Percentiles rank a stretch among this genome's conserved stretches.
These are phyloP conservation scores for Ispidina lecontei DNA, from an alignment of 2,797 vertebrate genomes.

Conservation along the genomic window DNA sequence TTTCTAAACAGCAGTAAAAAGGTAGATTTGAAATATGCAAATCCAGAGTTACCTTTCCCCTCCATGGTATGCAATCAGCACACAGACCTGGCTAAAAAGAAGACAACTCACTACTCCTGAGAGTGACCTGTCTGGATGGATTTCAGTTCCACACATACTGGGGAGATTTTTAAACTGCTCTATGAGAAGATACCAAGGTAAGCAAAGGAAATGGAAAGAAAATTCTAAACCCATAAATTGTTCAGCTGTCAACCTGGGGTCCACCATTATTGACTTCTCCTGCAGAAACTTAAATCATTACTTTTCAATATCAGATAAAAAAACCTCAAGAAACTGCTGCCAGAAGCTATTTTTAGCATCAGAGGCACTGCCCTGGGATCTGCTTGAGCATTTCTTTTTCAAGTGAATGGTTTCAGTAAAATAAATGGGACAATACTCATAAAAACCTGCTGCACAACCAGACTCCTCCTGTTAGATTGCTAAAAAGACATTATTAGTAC, in stretches of 20 bases:
- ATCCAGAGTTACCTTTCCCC: conserved; percentile 9
- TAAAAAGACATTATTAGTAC: background rate
- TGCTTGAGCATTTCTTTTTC: background rate
- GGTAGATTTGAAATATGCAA: conserved; percentile 43
- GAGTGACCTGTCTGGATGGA: background rate
- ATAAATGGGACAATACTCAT: background rate
- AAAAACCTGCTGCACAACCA: background rate
- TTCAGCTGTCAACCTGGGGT: background rate
- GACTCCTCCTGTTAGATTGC: background rate
- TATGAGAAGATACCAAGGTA: background rate
- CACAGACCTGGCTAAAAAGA: conserved; percentile 9
- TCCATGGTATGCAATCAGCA: conserved; percentile 6
- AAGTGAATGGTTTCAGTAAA: background rate
- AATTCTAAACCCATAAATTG: background rate
- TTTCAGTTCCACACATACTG: background rate
- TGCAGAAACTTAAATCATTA: background rate
- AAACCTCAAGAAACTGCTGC: background rate
- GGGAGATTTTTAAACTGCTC: background rate
- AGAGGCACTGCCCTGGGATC: background rate
- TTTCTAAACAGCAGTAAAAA: background rate
- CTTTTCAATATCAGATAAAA: background rate
- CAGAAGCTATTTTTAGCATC: background rate
- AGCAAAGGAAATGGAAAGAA: conserved; percentile 17
- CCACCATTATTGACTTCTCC: background rate
- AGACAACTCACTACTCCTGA: background rate